Evolutionary conservation across 1,140 invertebrate genomes (phyloP).

Genomic region (Tribolium castaneum): DNA sequence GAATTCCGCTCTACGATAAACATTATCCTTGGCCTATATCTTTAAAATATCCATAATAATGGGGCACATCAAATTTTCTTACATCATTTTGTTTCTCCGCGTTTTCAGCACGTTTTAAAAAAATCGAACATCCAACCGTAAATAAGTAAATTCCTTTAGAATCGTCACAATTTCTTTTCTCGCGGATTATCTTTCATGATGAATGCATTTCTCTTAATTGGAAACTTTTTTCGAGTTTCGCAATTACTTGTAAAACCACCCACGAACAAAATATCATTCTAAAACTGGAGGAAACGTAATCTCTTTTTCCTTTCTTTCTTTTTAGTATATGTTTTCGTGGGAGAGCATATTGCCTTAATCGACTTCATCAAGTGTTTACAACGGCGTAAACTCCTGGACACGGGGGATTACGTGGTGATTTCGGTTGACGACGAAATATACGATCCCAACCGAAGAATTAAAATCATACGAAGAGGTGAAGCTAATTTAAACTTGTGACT

Average conservation of each 20-base stretch:
- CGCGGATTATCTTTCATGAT: background rate
- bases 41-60: constrained; percentile 5
- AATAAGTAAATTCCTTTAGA: background rate
- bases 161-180: background rate
- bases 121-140: background rate
- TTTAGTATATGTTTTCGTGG: constrained; percentile 88
- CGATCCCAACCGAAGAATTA: constrained; percentile 74
- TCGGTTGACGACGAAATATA: constrained; percentile 90
- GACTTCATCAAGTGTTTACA: constrained; percentile 80
- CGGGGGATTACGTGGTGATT: constrained; percentile 85
- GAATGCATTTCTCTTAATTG: background rate
- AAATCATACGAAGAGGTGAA: constrained; percentile 76
- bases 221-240: background rate
- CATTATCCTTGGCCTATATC: background rate
- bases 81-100: background rate
- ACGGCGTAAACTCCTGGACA: constrained; percentile 73
- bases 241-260: background rate
- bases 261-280: background rate
- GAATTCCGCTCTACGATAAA: background rate
- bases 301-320: constrained; percentile 45
- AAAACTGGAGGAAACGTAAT: background rate
- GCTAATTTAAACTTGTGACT: constrained; percentile 26
- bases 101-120: background rate
- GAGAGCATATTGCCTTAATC: constrained; percentile 84
- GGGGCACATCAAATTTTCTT: background rate